phyloP scores from a whole-genome alignment of 2,888 invertebrate genomes.

The Allophyes oxyacanthae region DNA sequence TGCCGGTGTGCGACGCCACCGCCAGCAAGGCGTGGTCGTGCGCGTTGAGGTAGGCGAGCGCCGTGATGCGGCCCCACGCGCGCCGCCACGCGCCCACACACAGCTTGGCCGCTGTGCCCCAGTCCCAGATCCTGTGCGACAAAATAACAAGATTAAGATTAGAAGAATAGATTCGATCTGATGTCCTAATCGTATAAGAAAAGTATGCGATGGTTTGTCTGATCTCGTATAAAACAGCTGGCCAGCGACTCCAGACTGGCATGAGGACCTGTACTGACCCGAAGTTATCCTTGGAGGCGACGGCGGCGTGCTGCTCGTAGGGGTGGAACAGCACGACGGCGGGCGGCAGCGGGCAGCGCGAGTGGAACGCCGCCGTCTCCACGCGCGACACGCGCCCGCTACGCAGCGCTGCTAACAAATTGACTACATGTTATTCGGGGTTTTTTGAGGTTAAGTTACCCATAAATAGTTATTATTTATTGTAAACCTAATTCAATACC shows the following conservation, averaged over 20 bases:
- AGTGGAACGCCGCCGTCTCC: conserved; percentile 95
- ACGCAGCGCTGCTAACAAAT: conserved; percentile 61
- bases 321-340: conserved; percentile 95
- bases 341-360: conserved; percentile 94
- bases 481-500: too few species aligned
- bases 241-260: too few species aligned
- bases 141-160: too few species aligned
- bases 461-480: too few species aligned
- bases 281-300: conserved; percentile 95
- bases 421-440: not conserved
- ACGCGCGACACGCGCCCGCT: conserved; percentile 89
- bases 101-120: conserved; percentile 93
- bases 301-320: conserved; percentile 96
- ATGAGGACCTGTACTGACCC: too few species aligned
- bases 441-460: too few species aligned
- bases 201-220: too few species aligned
- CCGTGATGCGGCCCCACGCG: conserved; percentile 91
- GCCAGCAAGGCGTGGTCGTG: conserved; percentile 94
- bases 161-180: too few species aligned
- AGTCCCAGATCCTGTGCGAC: conserved; percentile 94
- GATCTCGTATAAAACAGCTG: too few species aligned
- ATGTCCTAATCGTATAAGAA: too few species aligned
- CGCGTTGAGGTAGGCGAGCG: conserved; percentile 96
- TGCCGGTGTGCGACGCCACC: conserved; percentile 94
- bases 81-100: conserved; percentile 90